A percentile compares a stretch with the other conserved stretches of the same genome.
phyloP scores from a whole-genome alignment of 2,113 vertebrate genomes.

The Pycnonotus jocosus region DNA sequence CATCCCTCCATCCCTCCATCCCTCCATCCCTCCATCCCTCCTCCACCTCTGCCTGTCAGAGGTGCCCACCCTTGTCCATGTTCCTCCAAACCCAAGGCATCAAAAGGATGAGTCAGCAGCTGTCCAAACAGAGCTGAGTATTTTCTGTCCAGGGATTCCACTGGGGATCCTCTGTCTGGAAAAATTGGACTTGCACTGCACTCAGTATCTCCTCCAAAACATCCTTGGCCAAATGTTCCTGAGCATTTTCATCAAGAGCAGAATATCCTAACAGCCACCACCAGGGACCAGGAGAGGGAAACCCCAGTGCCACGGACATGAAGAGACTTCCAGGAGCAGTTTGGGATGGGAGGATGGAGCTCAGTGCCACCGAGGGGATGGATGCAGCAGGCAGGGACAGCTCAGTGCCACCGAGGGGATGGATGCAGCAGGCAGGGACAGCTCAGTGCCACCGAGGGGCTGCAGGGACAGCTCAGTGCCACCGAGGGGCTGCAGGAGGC shows the following conservation, averaged over 20 bases:
- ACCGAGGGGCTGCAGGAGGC: accelerated
- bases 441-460: neutral
- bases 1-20: neutral
- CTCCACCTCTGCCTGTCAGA: neutral
- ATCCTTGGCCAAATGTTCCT: neutral
- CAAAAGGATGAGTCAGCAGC: accelerated
- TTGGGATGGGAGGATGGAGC: neutral
- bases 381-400: neutral
- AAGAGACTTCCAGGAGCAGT: neutral
- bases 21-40: neutral
- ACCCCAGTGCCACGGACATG: too few species aligned
- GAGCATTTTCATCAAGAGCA: neutral
- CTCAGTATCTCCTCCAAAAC: neutral
- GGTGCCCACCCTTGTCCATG: neutral
- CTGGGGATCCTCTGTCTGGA: neutral
- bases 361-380: accelerated
- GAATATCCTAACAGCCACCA: neutral
- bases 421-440: neutral
- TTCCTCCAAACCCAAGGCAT: neutral
- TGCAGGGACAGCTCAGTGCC: neutral
- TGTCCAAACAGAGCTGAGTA: neutral
- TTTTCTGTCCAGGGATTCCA: neutral
- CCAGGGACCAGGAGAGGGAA: neutral
- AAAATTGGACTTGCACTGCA: neutral
- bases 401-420: neutral